Conservation (phyloP, 2,797 vertebrate genomes). For the Chloroceryle inda region DNA sequence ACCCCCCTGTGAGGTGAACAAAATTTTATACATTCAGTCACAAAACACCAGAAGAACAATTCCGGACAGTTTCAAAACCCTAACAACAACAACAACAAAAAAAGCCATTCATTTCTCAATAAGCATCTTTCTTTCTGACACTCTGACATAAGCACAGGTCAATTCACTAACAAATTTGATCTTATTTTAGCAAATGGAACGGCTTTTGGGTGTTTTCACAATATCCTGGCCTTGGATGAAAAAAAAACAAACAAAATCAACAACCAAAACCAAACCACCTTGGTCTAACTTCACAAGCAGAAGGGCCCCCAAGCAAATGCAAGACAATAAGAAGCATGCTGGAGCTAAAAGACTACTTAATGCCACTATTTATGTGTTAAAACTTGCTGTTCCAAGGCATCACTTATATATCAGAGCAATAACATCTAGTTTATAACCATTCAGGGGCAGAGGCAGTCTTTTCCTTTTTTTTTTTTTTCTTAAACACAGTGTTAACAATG, state of each 20-base stretch:
- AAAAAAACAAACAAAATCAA: background rate
- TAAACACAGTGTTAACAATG: background rate
- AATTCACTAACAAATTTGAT: conserved; percentile 9
- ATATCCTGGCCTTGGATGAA: background rate
- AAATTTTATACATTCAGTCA: conserved; percentile 63
- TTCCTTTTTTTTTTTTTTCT: background rate
- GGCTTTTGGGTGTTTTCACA: conserved; percentile 25
- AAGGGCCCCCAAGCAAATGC: conserved; percentile 8
- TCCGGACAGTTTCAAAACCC: conserved; percentile 66
- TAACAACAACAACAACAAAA: conserved; percentile 3
- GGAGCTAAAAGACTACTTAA: conserved; percentile 19
- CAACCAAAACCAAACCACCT: background rate
- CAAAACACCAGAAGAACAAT: conserved; percentile 64
- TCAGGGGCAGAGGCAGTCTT: background rate
- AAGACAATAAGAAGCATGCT: conserved; percentile 40
- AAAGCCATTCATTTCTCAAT: conserved; percentile 12
- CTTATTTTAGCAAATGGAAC: conserved; percentile 52
- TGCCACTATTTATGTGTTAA: conserved; percentile 23
- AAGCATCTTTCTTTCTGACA: conserved; percentile 24
- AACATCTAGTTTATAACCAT: conserved; percentile 2
- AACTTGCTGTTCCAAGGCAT: conserved; percentile 50
- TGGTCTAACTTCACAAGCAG: conserved; percentile 32
- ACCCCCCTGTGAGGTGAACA: conserved; percentile 39
- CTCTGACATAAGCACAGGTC: conserved; percentile 32
- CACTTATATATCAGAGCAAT: background rate